Evolutionary conservation across 2,113 vertebrate genomes (phyloP), one percentile per base, ranked within the genome.

Genomic region (Gopherus evgoodei): DNA sequence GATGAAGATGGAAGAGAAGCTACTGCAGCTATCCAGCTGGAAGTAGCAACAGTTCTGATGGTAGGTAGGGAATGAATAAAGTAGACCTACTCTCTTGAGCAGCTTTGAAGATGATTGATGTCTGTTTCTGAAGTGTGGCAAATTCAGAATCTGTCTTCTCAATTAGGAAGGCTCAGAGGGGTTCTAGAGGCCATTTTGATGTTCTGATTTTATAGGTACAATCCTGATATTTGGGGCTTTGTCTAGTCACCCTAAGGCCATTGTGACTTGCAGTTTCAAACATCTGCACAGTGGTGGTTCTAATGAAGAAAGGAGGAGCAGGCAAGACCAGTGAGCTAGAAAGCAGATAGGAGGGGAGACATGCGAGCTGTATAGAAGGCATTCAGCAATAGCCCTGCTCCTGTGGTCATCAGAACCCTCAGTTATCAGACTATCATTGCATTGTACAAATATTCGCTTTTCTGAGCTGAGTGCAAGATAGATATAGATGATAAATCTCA

Each of bases 151-250:
- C 25, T 8, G 42, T 44, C 1, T 1, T 88, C 21, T 50, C 14
- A 75, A 8, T 25, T 5, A 22, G 65, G 80, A 50, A 0, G 0
- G 0, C 1, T 75, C 21, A 65, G 79, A 38, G 57, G 22, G 7
- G 21, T 24, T 44, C 72, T 25, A 11, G 38, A 42, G 65, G 38
- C 38, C 69, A 75, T 75, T 42, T 54, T 2, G 19, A 54, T 54
- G 53, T 54, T 21, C 53, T 54, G 21, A 54, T 54, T 54, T 22
- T 54, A 22, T 22, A 54, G 53, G 53, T 54, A 54, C 53, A 54
- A 54, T 54, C 53, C 53, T 8, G 8, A 54, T 54, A 54, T 54
- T 54, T 54, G 21, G 21, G 21, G 53, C 21, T 54, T 54, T 54
- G 53, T 54, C 53, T 54, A 21, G 21, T 22, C 53, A 54, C 53